phyloP scores from a whole-genome alignment of 1,140 invertebrate species.

The Heliconius hewitsoni region DNA sequence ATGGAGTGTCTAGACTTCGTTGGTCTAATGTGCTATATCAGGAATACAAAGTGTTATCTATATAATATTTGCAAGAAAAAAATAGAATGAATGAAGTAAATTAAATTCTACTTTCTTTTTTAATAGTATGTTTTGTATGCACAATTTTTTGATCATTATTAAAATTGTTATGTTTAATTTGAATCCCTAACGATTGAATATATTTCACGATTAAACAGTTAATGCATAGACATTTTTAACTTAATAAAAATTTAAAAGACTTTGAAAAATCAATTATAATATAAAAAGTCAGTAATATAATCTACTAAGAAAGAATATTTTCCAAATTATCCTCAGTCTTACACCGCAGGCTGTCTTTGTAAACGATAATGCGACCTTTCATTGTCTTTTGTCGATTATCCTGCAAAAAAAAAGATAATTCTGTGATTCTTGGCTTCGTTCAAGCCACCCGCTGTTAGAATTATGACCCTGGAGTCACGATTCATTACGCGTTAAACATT shows the following conservation, averaged over 20 bases:
- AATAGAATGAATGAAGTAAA: too few relatives aligned
- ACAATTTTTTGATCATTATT: too few relatives aligned
- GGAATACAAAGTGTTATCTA: too few relatives aligned
- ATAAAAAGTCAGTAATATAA: background rate
- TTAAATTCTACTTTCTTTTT: too few relatives aligned
- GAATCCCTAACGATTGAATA: too few relatives aligned
- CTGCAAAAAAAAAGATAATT: background rate
- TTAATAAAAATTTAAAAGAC: background rate
- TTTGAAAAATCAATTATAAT: background rate
- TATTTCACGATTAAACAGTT: too few relatives aligned
- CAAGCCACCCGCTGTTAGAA: background rate
- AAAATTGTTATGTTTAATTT: too few relatives aligned
- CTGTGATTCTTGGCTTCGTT: background rate
- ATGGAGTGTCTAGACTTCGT: too few relatives aligned
- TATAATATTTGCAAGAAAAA: too few relatives aligned
- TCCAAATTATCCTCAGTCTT: background rate
- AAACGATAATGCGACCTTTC: background rate
- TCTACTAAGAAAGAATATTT: background rate
- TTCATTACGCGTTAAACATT: background rate
- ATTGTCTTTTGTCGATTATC: background rate
- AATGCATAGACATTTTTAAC: too few relatives aligned
- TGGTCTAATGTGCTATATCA: too few relatives aligned
- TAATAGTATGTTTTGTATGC: too few relatives aligned
- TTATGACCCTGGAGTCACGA: conserved; percentile 3
- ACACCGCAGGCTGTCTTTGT: background rate